Percentiles rank a stretch among this genome's conserved stretches.
These are phyloP conservation scores for Stegodyphus dumicola DNA, from an alignment of 1,140 invertebrate genomes.

Conservation along the genomic window DNA sequence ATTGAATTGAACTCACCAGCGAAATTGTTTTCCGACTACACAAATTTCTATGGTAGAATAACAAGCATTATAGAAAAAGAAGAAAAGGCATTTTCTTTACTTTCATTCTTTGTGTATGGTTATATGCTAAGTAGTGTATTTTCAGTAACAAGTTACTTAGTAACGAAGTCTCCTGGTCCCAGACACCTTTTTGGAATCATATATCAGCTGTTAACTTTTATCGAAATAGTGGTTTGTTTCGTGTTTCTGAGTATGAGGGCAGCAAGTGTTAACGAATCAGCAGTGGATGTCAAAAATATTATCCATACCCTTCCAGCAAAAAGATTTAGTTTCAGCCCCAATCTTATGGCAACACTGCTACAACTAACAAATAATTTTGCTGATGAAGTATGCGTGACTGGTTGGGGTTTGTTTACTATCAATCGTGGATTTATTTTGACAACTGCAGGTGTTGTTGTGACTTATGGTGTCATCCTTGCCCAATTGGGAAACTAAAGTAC, in stretches of 20 bases:
- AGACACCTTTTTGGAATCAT: background rate
- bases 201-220: background rate
- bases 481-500: conserved; percentile 28
- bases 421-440: conserved; percentile 56
- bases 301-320: conserved; percentile 37
- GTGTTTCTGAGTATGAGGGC: conserved; percentile 39
- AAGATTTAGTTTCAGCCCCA: conserved; percentile 20
- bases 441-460: conserved; percentile 49
- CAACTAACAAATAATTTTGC: conserved; percentile 47
- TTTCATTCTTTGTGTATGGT: conserved; percentile 49
- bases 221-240: conserved; percentile 38
- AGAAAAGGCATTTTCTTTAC: conserved; percentile 13
- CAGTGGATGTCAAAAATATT: conserved; percentile 46
- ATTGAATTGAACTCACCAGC: conserved; percentile 16
- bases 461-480: conserved; percentile 45
- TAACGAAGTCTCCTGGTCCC: background rate
- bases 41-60: conserved; percentile 34
- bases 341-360: conserved; percentile 32
- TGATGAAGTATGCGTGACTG: conserved; percentile 40
- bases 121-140: conserved; percentile 50
- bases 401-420: conserved; percentile 57
- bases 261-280: conserved; percentile 44
- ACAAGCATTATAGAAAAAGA: conserved; percentile 15
- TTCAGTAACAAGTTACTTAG: conserved; percentile 42
- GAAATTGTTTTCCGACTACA: conserved; percentile 30